Base-by-base conservation (phyloP, 2,888 invertebrate species). In the Drosophila mayaguana region DNA sequence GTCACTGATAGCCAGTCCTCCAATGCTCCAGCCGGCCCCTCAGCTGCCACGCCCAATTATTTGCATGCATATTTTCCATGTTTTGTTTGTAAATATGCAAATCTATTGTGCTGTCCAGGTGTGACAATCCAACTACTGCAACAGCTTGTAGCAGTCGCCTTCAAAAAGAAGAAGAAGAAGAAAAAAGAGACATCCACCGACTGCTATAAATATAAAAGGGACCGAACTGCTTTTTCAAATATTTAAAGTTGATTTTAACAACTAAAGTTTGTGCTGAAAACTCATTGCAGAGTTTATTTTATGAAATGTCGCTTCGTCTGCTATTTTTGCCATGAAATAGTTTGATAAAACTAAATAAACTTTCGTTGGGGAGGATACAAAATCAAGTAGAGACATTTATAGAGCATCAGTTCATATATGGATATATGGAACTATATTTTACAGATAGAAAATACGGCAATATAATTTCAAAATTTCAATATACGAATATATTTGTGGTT, bases 1-100 rank as follows among this genome's bases (percentile, higher is more conserved):
- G 36, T 34, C 67, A 57, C 67, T 75, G 69, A 74, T 79, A 69
- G 63, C 48, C 40, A 40, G 8, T 40, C 40, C 40, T 3, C 40
- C 40, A 40, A 5, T 36, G 36, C 36, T 14, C 36, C 34, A 34
- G 34, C 12, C 34, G 11, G 12, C 34, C 36, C 25, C 25, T 9
- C 62, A 36, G 34, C 64, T 59, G 78, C 80, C 75, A 72, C 75
- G 75, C 82, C 82, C 80, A 63, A 69, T 72, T 70, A 72, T 80
- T 78, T 75, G 61, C 81, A 80, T 80, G 80, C 57, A 76, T 70
- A 75, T 76, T 32, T 69, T 75, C 50, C 71, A 80, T 71, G 67
- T 75, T 50, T 64, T 60, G 66, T 65, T 63, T 46, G 51, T 48
- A 57, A 80, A 70, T 76, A 78, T 78, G 78, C 69, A 69, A 71